phyloP scores from a whole-genome alignment of 1,140 invertebrate genomes.

The Anoplolepis gracilipes region DNA sequence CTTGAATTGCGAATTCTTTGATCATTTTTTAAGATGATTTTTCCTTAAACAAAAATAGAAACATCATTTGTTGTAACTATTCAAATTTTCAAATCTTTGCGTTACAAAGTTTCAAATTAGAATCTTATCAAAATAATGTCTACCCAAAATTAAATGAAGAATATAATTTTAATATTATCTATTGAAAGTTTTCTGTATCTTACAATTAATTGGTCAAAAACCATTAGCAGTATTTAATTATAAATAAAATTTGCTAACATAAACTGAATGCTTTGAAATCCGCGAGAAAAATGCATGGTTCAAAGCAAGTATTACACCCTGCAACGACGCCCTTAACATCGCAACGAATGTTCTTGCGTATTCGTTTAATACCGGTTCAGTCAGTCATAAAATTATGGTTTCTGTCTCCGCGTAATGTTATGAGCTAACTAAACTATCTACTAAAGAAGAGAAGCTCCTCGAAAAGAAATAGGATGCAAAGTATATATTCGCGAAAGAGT shows the following conservation, averaged over 20 bases:
- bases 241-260: not conserved
- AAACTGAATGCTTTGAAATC: not conserved
- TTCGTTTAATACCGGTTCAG: conserved; percentile 27
- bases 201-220: not conserved
- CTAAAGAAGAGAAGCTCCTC: not conserved
- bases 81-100: not conserved
- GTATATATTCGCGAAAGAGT: not conserved
- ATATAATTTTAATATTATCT: not conserved
- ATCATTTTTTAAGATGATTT: not conserved
- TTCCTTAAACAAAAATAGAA: not conserved
- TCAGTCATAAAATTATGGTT: conserved; percentile 19
- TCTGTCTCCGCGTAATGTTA: not conserved
- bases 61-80: not conserved
- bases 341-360: conserved; percentile 3
- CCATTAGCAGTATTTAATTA: not conserved
- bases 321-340: not conserved
- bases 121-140: not conserved
- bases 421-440: not conserved
- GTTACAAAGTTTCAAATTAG: not conserved
- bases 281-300: too few relatives aligned
- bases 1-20: not conserved
- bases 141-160: not conserved
- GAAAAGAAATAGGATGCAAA: not conserved
- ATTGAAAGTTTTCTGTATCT: too few relatives aligned
- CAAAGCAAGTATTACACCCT: not conserved